Conservation (phyloP, 1,140 invertebrate species). For the Whitmania pigra region DNA sequence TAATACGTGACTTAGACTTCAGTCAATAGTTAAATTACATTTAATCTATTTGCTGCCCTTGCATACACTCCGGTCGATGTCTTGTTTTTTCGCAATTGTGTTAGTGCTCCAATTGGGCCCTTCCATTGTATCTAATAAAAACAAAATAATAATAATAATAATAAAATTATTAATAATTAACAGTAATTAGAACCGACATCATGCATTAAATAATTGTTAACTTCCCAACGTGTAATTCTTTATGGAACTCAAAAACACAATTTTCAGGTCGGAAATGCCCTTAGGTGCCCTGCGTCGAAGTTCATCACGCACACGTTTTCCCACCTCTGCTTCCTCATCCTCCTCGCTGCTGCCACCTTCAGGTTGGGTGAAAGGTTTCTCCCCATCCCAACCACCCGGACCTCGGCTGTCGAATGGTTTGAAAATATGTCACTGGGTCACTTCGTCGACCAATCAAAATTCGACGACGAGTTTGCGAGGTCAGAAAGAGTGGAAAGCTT, state of each 20-base stretch:
- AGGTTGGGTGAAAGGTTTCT: slow-evolving; percentile 36
- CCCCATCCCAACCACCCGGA: slow-evolving; percentile 30
- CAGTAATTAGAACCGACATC: too few relatives aligned
- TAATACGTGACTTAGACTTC: too few relatives aligned
- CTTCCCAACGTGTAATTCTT: too few relatives aligned
- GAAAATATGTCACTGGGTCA: slow-evolving; percentile 27
- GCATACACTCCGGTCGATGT: too few relatives aligned
- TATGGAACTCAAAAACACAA: neutral
- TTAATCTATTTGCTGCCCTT: too few relatives aligned
- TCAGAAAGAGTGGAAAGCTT: slow-evolving; percentile 38
- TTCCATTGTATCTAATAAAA: too few relatives aligned
- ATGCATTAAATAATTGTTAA: too few relatives aligned
- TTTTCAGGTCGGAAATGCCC: slow-evolving; percentile 34
- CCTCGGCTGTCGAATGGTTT: slow-evolving; percentile 27
- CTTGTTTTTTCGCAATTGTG: too few relatives aligned
- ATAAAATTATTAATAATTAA: too few relatives aligned
- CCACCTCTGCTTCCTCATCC: slow-evolving; percentile 40
- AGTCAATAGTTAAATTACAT: too few relatives aligned
- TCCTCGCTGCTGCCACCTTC: slow-evolving; percentile 41
- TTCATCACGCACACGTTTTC: slow-evolving; percentile 38
- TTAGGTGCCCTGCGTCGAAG: slow-evolving; percentile 38
- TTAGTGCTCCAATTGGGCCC: too few relatives aligned
- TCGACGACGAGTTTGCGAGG: slow-evolving; percentile 27
- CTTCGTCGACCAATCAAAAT: slow-evolving; percentile 5
- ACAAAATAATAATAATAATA: too few relatives aligned